Percentiles rank a stretch among this genome's conserved stretches.
phyloP scores from a whole-genome alignment of 2,888 invertebrate species.

The Nycteola revayana region DNA sequence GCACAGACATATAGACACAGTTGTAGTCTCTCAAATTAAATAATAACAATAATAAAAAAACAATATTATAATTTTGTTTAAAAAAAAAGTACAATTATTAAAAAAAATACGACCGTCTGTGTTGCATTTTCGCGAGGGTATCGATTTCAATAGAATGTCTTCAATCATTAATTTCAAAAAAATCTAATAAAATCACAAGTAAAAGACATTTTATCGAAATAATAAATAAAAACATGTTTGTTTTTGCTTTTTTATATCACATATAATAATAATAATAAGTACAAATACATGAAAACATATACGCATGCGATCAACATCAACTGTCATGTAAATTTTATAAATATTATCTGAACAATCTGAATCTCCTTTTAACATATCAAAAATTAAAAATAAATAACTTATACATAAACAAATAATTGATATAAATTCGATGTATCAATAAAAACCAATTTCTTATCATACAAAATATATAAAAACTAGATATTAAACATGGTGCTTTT shows the following conservation, averaged over 20 bases:
- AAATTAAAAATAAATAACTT: not conserved
- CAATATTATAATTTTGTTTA: conserved; percentile 6
- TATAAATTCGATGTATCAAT: too few species aligned
- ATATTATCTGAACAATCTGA: conserved; percentile 18
- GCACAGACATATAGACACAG: conserved; percentile 68
- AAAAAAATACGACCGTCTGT: conserved; percentile 70
- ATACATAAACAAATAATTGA: too few species aligned
- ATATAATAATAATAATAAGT: conserved; percentile 61
- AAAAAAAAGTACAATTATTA: conserved; percentile 27
- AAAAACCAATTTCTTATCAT: too few species aligned
- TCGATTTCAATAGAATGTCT: conserved; percentile 38
- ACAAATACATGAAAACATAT: conserved; percentile 65
- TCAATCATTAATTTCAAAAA: conserved; percentile 4
- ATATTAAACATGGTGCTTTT: too few species aligned
- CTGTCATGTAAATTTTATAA: conserved; percentile 41
- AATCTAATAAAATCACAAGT: too few species aligned
- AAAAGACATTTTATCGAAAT: conserved; percentile 18
- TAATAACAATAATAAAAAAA: conserved; percentile 25
- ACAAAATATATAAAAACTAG: too few species aligned
- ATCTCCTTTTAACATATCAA: conserved; percentile 7
- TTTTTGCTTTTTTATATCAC: conserved; percentile 40
- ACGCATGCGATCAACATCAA: conserved; percentile 42
- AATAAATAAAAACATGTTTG: conserved; percentile 9
- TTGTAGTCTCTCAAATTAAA: conserved; percentile 35
- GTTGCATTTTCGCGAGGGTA: conserved; percentile 76